Evolutionary conservation across 2,888 invertebrate species (phyloP), one percentile per base, ranked within the genome.

Genomic region (Ferdinandea cuprea): DNA sequence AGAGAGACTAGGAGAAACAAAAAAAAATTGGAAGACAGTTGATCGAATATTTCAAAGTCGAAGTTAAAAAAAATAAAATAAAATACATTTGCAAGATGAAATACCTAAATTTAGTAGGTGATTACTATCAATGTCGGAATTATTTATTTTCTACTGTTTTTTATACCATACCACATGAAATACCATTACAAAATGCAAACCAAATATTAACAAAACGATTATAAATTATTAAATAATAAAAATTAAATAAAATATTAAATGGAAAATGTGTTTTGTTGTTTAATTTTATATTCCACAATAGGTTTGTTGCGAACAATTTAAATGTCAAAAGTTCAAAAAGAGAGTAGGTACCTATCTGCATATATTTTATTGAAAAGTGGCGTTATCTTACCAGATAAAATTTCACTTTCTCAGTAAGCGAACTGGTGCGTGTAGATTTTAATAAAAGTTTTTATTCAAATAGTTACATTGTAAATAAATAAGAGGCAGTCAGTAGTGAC

Each of bases 81-180:
- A 40, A 11, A 42, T 13, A 32, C 30, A 52, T 32, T 40, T 35
- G 48, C 30, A 61, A 50, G 17, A 44, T 28, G 50, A 68, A 58
- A 68, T 28, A 35, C 25, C 58, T 44, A 25, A 69, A 40, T 77
- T 76, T 71, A 71, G 61, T 73, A 66, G 71, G 54, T 66, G 48
- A 77, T 66, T 72, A 78, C 65, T 78, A 73, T 68, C 68, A 83
- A 68, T 78, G 83, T 78, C 72, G 83, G 73, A 83, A 83, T 63
- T 72, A 61, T 78, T 83, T 83, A 83, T 83, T 83, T 83, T 83
- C 83, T 83, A 83, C 83, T 72, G 78, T 83, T 83, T 80, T 78
- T 83, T 78, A 83, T 83, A 83, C 78, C 83, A 83, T 78, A 68
- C 66, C 58, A 56, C 77, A 83, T 83, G 72, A 72, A 73, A 83